phyloP scores from a whole-genome alignment of 2,113 vertebrate genomes.

The Sinocyclocheilus grahami region DNA sequence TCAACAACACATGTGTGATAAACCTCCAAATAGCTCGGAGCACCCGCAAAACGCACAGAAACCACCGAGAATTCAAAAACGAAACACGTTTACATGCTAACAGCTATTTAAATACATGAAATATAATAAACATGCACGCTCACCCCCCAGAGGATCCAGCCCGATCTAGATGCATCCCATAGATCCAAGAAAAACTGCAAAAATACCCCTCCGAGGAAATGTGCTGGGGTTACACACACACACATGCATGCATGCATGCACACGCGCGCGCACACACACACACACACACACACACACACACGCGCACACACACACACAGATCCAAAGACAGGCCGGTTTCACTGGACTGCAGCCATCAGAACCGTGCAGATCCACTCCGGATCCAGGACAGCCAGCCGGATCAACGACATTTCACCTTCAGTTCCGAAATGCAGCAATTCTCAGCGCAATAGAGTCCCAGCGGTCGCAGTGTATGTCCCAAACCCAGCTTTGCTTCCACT shows the following conservation, averaged over 20 bases:
- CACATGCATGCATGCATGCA: background rate
- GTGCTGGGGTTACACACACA: slow-evolving; percentile 29
- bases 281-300: background rate
- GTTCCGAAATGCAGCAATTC: too few species aligned
- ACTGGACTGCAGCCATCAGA: slow-evolving; percentile 4
- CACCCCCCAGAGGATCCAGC: slow-evolving; percentile 35
- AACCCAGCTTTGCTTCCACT: slow-evolving; percentile 18
- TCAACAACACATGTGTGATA: too few species aligned
- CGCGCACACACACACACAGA: background rate
- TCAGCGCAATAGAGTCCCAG: slow-evolving; percentile 29
- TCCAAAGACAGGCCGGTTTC: slow-evolving; percentile 7
- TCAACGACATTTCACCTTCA: background rate
- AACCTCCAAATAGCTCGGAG: background rate
- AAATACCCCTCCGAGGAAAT: slow-evolving; percentile 27
- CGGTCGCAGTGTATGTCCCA: background rate
- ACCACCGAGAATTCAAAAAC: background rate
- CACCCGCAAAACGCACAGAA: background rate
- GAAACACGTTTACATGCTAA: background rate
- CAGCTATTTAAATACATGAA: background rate
- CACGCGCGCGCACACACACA: background rate
- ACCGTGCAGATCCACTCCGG: slow-evolving; percentile 2
- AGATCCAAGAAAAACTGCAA: background rate
- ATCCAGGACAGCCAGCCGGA: background rate
- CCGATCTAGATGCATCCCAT: slow-evolving; percentile 25
- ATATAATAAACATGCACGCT: background rate